Evolutionary conservation across 2,888 invertebrate species (phyloP), one percentile per base, ranked within the genome.

Genomic region (Eilema griseolum): DNA sequence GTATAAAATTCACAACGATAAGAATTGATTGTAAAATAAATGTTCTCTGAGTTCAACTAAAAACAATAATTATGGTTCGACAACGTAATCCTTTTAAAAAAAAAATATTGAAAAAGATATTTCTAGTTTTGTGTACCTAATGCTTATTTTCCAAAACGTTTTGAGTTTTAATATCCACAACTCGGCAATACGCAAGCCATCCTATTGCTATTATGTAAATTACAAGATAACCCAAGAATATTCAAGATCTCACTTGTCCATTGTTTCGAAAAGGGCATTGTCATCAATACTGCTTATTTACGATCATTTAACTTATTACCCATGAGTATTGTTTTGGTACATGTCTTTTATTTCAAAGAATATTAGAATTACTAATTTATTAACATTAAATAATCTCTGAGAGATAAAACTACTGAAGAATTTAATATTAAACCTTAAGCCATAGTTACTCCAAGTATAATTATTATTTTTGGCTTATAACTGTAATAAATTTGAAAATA

Each of bases 261-360:
- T 84, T 80, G 80, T 79, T 75, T 77, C 73, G 31, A 37, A 81
- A 81, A 81, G 78, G 78, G 77, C 79, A 81, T 67, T 69, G 56
- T 76, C 62, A 70, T 78, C 63, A 78, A 74, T 65, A 69, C 76
- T 75, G 72, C 57, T 78, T 78, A 71, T 83, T 84, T 83, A 82
- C 67, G 73, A 77, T 72, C 71, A 77, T 74, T 80, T 82, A 75
- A 63, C 69, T 57, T 52, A 61, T 60, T 62, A 61, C 24, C 28
- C 23, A 52, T 16, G 23, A 61, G 28, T 66, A 46, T 24, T 57
- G 57, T 14, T 59, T 59, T 24, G 24, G 1, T 12, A 14, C 26
- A 59, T 26, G 23, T 59, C 24, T 59, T 4, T 24, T 61, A 61
- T 20, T n/a, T 52, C 52, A 52, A n/a, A 20, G 20, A 46, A 16